Percentiles rank a stretch among this genome's conserved stretches.
Evolutionary conservation across 2,888 invertebrate genomes (phyloP).

Genomic region (Tenthredo scrophulariae): DNA sequence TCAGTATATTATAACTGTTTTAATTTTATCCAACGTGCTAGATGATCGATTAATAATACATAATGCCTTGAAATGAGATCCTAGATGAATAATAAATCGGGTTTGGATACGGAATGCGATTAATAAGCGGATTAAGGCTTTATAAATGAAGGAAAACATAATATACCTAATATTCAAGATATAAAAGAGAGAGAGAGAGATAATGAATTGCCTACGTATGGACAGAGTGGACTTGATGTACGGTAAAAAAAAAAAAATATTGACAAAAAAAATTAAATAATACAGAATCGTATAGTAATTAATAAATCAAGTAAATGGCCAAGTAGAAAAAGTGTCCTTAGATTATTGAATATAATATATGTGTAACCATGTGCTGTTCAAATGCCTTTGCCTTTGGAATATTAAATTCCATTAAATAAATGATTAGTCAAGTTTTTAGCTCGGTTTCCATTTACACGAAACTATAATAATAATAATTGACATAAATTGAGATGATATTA

Average conservation of each 20-base stretch:
- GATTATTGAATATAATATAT: slow-evolving; percentile 55
- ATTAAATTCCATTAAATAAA: slow-evolving; percentile 6
- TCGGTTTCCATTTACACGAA: not conserved
- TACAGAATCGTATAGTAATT: not conserved
- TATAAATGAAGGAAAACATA: not conserved
- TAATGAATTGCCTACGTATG: not conserved
- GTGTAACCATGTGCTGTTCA: slow-evolving; percentile 67
- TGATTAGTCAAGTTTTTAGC: slow-evolving; percentile 11
- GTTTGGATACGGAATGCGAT: not conserved
- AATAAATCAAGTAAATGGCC: not conserved
- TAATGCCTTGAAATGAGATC: not conserved
- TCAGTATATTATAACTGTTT: not conserved
- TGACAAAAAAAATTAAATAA: not conserved
- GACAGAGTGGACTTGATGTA: not conserved
- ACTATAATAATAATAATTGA: not conserved
- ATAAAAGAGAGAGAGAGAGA: not conserved
- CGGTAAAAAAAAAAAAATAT: not conserved
- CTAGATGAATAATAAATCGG: not conserved
- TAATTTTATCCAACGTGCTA: not conserved
- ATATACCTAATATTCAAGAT: not conserved
- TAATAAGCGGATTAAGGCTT: not conserved
- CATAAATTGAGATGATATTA: slow-evolving; percentile 15
- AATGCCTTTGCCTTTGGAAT: slow-evolving; percentile 62
- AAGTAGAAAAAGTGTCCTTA: slow-evolving; percentile 72
- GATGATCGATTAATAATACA: no score